phyloP scores from a whole-genome alignment of 2,888 invertebrate genomes.

The Cheiracanthium punctorium region DNA sequence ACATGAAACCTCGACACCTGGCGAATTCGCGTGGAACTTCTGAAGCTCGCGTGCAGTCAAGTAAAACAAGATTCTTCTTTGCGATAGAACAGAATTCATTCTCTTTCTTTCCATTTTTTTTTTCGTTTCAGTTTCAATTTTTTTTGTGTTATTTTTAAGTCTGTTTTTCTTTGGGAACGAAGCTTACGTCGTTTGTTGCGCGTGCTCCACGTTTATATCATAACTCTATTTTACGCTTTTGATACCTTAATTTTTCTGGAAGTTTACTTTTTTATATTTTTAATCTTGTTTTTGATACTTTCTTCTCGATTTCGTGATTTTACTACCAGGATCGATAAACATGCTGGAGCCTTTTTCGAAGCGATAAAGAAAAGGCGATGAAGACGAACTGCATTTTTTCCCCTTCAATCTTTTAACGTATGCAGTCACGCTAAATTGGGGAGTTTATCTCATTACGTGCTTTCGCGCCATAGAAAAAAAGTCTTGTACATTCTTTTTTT shows the following conservation, averaged over 20 bases:
- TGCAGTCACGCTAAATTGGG: neutral
- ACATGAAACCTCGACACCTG: slow-evolving; percentile 63
- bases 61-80: slow-evolving; percentile 40
- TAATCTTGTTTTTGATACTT: neutral
- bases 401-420: neutral
- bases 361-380: neutral
- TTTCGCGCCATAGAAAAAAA: too few species aligned
- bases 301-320: neutral
- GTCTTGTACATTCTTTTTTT: too few species aligned
- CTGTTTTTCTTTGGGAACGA: slow-evolving; percentile 30
- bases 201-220: slow-evolving; percentile 27
- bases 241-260: slow-evolving; percentile 21
- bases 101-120: neutral
- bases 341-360: neutral
- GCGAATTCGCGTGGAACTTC: slow-evolving; percentile 57
- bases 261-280: neutral
- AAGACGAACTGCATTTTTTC: neutral
- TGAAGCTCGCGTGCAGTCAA: slow-evolving; percentile 62
- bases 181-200: slow-evolving; percentile 21
- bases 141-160: slow-evolving; percentile 13
- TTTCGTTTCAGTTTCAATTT: neutral
- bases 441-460: too few species aligned
- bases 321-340: neutral
- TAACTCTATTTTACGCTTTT: slow-evolving; percentile 21
- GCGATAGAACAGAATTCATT: slow-evolving; percentile 5